These are phyloP conservation scores for Drosophila athabasca DNA, from an alignment of 1,140 invertebrate species.

Conservation along the genomic window DNA sequence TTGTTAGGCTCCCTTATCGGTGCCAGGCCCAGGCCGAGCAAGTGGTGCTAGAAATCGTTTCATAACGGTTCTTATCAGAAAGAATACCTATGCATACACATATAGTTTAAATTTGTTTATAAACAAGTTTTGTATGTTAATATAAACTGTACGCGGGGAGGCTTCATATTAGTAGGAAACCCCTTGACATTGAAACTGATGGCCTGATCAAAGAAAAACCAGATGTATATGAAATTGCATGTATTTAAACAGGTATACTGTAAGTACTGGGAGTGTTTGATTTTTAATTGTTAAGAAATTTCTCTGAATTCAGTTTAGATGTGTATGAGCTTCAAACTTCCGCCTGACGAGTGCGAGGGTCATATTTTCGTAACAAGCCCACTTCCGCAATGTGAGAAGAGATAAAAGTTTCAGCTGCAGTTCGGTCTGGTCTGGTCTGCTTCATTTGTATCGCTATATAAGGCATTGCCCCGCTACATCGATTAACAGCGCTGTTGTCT, in stretches of 20 bases:
- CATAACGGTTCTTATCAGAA: constrained; percentile 48
- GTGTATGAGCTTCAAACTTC: constrained; percentile 37
- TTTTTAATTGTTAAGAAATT: constrained; percentile 25
- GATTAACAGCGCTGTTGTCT: constrained; percentile 29
- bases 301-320: background rate
- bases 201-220: background rate
- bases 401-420: constrained; percentile 35
- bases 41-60: constrained; percentile 29
- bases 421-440: constrained; percentile 15
- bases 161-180: constrained; percentile 14
- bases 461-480: constrained; percentile 19
- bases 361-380: constrained; percentile 31
- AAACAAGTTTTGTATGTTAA: constrained; percentile 36
- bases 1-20: constrained; percentile 45
- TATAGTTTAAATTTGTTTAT: constrained; percentile 37
- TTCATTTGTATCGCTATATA: constrained; percentile 25
- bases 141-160: constrained; percentile 2
- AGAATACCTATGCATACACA: background rate
- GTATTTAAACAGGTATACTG: background rate
- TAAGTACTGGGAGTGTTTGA: constrained; percentile 5
- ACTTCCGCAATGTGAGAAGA: constrained; percentile 44
- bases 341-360: constrained; percentile 27
- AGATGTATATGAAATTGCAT: background rate
- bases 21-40: background rate
- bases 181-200: constrained; percentile 40